A percentile compares a stretch with the other conserved stretches of the same genome.
Evolutionary conservation across 2,888 invertebrate species (phyloP).

Genomic region (Ectobius pallidus): DNA sequence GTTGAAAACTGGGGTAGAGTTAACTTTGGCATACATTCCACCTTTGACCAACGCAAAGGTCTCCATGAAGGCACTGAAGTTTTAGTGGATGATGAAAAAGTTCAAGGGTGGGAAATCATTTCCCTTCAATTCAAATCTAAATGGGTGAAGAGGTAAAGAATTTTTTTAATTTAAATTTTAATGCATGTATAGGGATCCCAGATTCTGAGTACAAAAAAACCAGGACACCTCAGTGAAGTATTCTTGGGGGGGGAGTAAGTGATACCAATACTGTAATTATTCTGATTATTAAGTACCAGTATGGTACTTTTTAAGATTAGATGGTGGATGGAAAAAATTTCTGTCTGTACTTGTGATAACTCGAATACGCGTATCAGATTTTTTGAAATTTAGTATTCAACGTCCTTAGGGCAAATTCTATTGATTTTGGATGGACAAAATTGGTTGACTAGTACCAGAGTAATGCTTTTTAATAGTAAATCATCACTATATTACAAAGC

Average conservation of each 20-base stretch:
- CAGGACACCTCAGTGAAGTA: too few relatives aligned
- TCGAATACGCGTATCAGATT: neutral
- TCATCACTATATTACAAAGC: too few relatives aligned
- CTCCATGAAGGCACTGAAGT: conserved; percentile 54
- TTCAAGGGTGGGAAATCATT: conserved; percentile 57
- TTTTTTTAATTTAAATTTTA: conserved; percentile 38
- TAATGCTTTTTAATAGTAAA: too few relatives aligned
- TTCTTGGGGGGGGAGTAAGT: neutral
- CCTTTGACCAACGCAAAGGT: conserved; percentile 56
- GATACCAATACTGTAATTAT: neutral
- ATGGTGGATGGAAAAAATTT: neutral
- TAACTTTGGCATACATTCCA: conserved; percentile 52
- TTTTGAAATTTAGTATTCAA: too few relatives aligned
- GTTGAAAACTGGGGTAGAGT: conserved; percentile 47
- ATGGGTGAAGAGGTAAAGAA: conserved; percentile 52
- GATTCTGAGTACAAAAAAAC: too few relatives aligned
- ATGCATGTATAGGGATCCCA: neutral
- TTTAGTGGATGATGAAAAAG: conserved; percentile 52
- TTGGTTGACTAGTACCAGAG: too few relatives aligned
- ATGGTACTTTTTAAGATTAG: neutral
- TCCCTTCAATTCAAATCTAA: conserved; percentile 60
- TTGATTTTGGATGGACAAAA: too few relatives aligned
- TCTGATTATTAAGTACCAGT: neutral
- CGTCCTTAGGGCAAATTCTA: too few relatives aligned
- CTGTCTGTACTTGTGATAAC: neutral